These are phyloP conservation scores for Myopa testacea DNA, from an alignment of 2,888 invertebrate genomes.

Conservation along the genomic window DNA sequence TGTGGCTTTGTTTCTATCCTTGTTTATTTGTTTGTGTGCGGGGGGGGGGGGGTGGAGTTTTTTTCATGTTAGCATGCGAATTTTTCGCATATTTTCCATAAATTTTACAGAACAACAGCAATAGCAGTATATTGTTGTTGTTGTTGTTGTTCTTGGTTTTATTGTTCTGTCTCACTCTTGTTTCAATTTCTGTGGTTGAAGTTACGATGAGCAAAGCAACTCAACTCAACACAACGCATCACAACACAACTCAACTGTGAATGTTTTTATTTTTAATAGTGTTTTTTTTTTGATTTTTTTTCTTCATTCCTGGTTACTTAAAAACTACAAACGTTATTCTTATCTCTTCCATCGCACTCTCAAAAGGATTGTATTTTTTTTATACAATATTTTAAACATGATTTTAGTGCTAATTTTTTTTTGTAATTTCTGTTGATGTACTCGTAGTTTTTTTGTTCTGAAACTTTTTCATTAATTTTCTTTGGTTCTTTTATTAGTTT, in stretches of 20 bases:
- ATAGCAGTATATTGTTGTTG: background rate
- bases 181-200: background rate
- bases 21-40: no score
- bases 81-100: background rate
- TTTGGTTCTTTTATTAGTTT: background rate
- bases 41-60: background rate
- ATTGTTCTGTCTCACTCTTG: background rate
- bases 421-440: background rate
- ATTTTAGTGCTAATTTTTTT: background rate
- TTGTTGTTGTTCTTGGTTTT: conserved; percentile 2
- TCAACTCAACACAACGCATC: background rate
- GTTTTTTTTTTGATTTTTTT: no score
- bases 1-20: background rate
- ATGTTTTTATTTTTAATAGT: no score
- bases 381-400: background rate
- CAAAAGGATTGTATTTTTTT: background rate
- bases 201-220: background rate
- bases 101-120: background rate
- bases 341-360: background rate
- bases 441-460: background rate
- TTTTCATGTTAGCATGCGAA: background rate
- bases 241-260: no score
- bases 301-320: background rate
- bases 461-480: background rate
- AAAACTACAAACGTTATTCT: background rate